Evolutionary conservation across 2,113 vertebrate genomes (phyloP).

Genomic region (Cinclus cinclus): DNA sequence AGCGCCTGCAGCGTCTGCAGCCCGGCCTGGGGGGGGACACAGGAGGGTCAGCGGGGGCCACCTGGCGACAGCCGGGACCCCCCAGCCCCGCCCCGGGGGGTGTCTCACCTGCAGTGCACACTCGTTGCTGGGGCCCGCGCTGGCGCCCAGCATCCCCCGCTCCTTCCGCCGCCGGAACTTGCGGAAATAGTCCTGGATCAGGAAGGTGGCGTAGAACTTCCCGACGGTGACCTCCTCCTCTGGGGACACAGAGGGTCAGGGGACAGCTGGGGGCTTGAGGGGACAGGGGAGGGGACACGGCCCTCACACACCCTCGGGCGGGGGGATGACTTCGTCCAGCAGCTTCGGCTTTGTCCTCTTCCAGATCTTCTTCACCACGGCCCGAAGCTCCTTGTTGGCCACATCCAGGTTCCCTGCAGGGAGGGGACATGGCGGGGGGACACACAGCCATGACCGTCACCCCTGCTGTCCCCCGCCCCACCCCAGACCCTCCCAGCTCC

Average conservation of each 20-base stretch:
- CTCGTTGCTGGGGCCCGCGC: background rate
- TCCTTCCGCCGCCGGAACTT: slow-evolving; percentile 18
- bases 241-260: background rate
- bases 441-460: background rate
- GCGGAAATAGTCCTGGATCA: slow-evolving; percentile 24
- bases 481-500: background rate
- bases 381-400: background rate
- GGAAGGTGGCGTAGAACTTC: background rate
- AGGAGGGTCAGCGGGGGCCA: too few relatives aligned
- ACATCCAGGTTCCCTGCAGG: background rate
- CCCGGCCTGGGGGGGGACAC: background rate
- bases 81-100: background rate
- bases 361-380: slow-evolving; percentile 8
- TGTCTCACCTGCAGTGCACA: background rate
- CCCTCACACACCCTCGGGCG: background rate
- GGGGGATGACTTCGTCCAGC: background rate
- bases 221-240: background rate
- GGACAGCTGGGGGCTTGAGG: background rate
- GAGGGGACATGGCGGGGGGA: background rate
- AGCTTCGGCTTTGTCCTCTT: background rate
- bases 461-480: background rate
- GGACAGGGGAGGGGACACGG: background rate
- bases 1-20: background rate
- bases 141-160: background rate
- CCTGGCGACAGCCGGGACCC: background rate